Conservation (phyloP, 2,888 invertebrate genomes). For the Tupiocoris notatus region DNA sequence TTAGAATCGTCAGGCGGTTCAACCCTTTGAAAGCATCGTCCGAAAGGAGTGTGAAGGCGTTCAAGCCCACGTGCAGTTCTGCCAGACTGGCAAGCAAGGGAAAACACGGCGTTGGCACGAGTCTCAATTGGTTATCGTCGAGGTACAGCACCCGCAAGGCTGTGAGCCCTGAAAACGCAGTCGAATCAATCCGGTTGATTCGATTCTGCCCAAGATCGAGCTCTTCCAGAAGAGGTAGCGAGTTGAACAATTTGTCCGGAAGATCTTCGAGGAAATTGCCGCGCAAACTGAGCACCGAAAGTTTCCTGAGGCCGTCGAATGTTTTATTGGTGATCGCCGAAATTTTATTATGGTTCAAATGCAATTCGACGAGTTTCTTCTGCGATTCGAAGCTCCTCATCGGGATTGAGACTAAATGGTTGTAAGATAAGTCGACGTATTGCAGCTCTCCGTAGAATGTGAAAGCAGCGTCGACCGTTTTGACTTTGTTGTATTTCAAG, state of each 20-base stretch:
- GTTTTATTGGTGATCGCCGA: slow-evolving; percentile 76
- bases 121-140: slow-evolving; percentile 78
- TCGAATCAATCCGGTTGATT: slow-evolving; percentile 74
- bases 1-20: slow-evolving; percentile 70
- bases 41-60: slow-evolving; percentile 73
- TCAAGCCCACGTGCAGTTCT: slow-evolving; percentile 79
- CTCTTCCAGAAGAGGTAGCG: slow-evolving; percentile 75
- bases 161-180: slow-evolving; percentile 72
- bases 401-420: slow-evolving; percentile 79
- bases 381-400: slow-evolving; percentile 76
- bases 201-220: slow-evolving; percentile 82
- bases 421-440: slow-evolving; percentile 79
- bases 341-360: slow-evolving; percentile 81
- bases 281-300: slow-evolving; percentile 77
- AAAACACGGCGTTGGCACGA: slow-evolving; percentile 73
- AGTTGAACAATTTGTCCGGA: slow-evolving; percentile 70
- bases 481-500: slow-evolving; percentile 80
- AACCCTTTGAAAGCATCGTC: slow-evolving; percentile 77
- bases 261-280: slow-evolving; percentile 80
- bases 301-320: slow-evolving; percentile 72
- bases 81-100: slow-evolving; percentile 73
- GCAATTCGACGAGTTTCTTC: slow-evolving; percentile 76
- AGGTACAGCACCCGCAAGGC: slow-evolving; percentile 77
- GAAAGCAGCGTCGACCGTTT: slow-evolving; percentile 79
- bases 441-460: slow-evolving; percentile 85